phyloP scores from a whole-genome alignment of 2,888 invertebrate species.

The Lasioglossum leucozonium region DNA sequence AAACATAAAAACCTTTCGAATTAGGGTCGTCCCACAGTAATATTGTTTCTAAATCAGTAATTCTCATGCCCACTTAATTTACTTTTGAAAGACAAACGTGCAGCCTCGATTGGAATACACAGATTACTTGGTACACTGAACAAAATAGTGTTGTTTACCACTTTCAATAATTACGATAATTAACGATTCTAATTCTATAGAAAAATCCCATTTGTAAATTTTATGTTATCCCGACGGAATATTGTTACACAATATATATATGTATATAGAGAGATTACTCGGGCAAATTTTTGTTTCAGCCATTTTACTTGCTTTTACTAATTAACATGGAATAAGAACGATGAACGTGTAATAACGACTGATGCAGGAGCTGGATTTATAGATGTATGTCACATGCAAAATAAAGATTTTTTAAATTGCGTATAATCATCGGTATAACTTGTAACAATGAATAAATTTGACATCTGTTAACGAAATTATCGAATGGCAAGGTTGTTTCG shows the following conservation, averaged over 20 bases:
- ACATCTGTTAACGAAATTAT: not conserved
- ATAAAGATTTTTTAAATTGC: not conserved
- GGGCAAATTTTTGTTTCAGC: not conserved
- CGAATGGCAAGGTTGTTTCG: too few species aligned
- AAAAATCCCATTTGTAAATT: not conserved
- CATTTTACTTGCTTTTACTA: not conserved
- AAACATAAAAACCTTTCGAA: constrained; percentile 58
- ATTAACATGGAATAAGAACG: not conserved
- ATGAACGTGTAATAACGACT: not conserved
- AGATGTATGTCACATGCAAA: constrained; percentile 1
- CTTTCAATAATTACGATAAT: not conserved
- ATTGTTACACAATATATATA: not conserved
- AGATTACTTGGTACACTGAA: not conserved
- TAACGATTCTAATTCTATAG: not conserved
- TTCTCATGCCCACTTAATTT: constrained; percentile 71
- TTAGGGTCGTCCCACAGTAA: constrained; percentile 33
- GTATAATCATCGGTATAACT: not conserved
- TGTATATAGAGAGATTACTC: not conserved
- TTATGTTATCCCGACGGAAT: not conserved
- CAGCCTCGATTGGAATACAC: constrained; percentile 35
- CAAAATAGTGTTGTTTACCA: not conserved
- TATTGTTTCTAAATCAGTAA: constrained; percentile 54
- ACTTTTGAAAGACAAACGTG: constrained; percentile 62
- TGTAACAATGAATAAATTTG: not conserved
- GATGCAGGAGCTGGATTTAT: constrained; percentile 1